phyloP scores from a whole-genome alignment of 2,113 vertebrate genomes.

The Labeo rohita region DNA sequence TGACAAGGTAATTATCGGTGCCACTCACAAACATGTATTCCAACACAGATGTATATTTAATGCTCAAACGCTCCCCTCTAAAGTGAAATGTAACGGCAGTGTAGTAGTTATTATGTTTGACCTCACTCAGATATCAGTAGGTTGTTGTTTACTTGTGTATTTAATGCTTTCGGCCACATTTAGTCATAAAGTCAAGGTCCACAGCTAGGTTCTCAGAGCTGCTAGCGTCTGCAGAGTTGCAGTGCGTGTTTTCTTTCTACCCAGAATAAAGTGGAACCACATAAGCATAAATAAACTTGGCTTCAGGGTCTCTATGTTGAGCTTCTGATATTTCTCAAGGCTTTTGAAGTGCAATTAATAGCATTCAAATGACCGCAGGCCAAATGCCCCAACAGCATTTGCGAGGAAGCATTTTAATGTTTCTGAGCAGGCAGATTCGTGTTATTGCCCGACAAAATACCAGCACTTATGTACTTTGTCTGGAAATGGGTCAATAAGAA shows the following conservation, averaged over 20 bases:
- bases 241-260: conserved; percentile 34
- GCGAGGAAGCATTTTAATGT: not conserved
- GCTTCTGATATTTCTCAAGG: conserved; percentile 56
- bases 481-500: conserved; percentile 31
- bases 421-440: conserved; percentile 34
- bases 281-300: conserved; percentile 44
- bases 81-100: conserved; percentile 1
- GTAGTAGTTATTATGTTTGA: not conserved
- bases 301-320: conserved; percentile 45
- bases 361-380: conserved; percentile 49
- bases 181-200: conserved; percentile 11
- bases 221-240: conserved; percentile 9
- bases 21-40: conserved; percentile 59
- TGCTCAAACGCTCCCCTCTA: conserved; percentile 11
- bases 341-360: conserved; percentile 55
- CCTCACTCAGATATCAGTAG: not conserved
- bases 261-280: conserved; percentile 45
- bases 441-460: conserved; percentile 29
- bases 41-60: conserved; percentile 63
- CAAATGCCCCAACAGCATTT: conserved; percentile 40
- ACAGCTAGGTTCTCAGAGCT: conserved; percentile 29
- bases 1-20: conserved; percentile 97
- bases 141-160: not conserved
- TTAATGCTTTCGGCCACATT: conserved; percentile 35
- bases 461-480: not conserved